Evolutionary conservation across 2,797 vertebrate genomes (phyloP).

Genomic region (Sciaenops ocellatus): DNA sequence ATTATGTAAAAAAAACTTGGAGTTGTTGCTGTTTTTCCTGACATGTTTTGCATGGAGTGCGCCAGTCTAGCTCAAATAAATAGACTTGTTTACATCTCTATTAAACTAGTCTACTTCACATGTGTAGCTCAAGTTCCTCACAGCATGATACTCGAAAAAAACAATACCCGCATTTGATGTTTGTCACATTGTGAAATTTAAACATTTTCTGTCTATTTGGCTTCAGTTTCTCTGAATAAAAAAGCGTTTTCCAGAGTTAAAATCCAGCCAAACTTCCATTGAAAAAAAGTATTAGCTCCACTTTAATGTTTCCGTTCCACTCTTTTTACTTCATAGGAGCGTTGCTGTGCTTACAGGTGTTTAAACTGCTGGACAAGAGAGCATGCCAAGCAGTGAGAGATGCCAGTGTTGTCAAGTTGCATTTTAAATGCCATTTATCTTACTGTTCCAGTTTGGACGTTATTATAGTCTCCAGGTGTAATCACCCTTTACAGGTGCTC

Average conservation of each 20-base stretch:
- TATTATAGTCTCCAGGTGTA: conserved; percentile 34
- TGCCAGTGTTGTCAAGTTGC: conserved; percentile 43
- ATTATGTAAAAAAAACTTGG: not conserved
- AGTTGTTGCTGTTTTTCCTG: not conserved
- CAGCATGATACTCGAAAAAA: not conserved
- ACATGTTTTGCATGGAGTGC: too few species aligned
- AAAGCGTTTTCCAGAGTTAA: not conserved
- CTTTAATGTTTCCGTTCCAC: not conserved
- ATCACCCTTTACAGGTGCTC: conserved; percentile 42
- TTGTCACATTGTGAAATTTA: not conserved
- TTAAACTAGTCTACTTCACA: not conserved
- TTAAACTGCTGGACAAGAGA: not conserved
- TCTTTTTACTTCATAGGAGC: not conserved
- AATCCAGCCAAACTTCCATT: not conserved
- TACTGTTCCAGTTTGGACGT: conserved; percentile 27
- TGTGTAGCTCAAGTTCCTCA: not conserved
- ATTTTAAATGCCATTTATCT: conserved; percentile 54
- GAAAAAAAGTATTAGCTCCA: not conserved
- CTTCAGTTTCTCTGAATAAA: not conserved
- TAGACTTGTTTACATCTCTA: not conserved
- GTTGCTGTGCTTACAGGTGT: conserved; percentile 41
- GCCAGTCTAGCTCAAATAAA: not conserved
- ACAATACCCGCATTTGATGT: not conserved
- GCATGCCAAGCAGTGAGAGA: conserved; percentile 10
- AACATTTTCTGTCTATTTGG: not conserved